phyloP scores from a whole-genome alignment of 2,888 invertebrate species.

The Xylota segnis region DNA sequence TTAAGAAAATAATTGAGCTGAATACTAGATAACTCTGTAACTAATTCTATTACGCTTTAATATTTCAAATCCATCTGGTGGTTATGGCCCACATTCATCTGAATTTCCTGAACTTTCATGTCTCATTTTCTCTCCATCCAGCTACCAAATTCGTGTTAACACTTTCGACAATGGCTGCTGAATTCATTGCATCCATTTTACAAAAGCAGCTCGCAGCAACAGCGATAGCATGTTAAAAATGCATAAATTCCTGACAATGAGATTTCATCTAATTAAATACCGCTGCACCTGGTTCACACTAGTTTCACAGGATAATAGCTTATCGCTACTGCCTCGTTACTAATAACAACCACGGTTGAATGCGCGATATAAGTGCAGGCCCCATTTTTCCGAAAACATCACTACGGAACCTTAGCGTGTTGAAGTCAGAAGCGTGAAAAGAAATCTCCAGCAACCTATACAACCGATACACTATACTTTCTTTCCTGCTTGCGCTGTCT shows the following conservation, averaged over 20 bases:
- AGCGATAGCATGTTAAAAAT: slow-evolving; percentile 59
- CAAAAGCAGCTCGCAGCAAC: not conserved
- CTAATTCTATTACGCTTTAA: too few species aligned
- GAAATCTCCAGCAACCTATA: slow-evolving; percentile 24
- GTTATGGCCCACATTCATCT: not conserved
- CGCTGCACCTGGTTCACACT: slow-evolving; percentile 51
- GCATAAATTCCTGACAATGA: slow-evolving; percentile 57
- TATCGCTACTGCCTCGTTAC: slow-evolving; percentile 43
- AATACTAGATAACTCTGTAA: too few species aligned
- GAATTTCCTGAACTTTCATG: not conserved
- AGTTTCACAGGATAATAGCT: slow-evolving; percentile 39
- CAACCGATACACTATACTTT: not conserved
- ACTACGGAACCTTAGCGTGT: slow-evolving; percentile 17
- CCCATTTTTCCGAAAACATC: slow-evolving; percentile 3
- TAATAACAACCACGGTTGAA: slow-evolving; percentile 55
- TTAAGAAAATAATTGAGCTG: too few species aligned
- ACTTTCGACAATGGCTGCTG: slow-evolving; percentile 27
- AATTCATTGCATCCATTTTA: slow-evolving; percentile 11
- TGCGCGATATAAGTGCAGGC: slow-evolving; percentile 48
- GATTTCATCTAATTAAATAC: slow-evolving; percentile 68
- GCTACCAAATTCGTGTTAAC: slow-evolving; percentile 17
- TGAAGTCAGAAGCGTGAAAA: slow-evolving; percentile 40
- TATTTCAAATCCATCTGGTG: not conserved
- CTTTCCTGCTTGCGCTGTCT: not conserved
- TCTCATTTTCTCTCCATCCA: not conserved